Base-by-base conservation (phyloP, 2,113 vertebrate species). In the Tetrao urogallus region DNA sequence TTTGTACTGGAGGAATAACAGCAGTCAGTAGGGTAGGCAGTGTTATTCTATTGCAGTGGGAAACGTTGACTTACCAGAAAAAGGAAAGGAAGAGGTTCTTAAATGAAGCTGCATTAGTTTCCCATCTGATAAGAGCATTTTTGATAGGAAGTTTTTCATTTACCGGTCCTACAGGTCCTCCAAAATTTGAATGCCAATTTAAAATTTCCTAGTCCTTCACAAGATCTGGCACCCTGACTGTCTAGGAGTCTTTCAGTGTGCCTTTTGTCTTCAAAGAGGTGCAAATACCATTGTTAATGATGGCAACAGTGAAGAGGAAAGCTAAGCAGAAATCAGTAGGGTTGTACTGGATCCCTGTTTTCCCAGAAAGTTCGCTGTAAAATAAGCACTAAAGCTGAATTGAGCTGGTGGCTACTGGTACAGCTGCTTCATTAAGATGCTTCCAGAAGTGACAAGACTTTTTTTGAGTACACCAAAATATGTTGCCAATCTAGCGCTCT, bases 281-380 rank as follows among this genome's bases (percentile, higher is more conserved):
- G 30, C 0, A 7, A 71, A 60, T 89, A 45, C 28, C 43, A 40
- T 22, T 77, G 57, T 48, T 72, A 4, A 17, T 0, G 0, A 21
- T 66, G 32, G 3, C 25, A 79, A 6, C 28, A 76, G 67, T 45
- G 70, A 65, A 90, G 22, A 1, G 3, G 82, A 76, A 75, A 92
- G 45, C 54, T 73, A 66, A 73, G 47, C 18, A 75, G 52, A 70
- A 92, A 45, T 3, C 13, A 21, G 32, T 72, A 34, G 52, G 58
- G 24, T 79, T 85, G 25, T 34, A 28, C 10, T n/a, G 12, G 19
- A 15, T 87, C 21, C 11, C 1, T 32, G 50, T 78, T 66, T 73
- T 43, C 28, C 11, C 25, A 72, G 36, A 8, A 15, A 61, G 45
- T 57, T 82, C 81, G 9, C 30, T 66, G 30, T 76, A 63, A 88